phyloP scores from a whole-genome alignment of 2,113 vertebrate genomes.

The Leptodactylus fuscus region DNA sequence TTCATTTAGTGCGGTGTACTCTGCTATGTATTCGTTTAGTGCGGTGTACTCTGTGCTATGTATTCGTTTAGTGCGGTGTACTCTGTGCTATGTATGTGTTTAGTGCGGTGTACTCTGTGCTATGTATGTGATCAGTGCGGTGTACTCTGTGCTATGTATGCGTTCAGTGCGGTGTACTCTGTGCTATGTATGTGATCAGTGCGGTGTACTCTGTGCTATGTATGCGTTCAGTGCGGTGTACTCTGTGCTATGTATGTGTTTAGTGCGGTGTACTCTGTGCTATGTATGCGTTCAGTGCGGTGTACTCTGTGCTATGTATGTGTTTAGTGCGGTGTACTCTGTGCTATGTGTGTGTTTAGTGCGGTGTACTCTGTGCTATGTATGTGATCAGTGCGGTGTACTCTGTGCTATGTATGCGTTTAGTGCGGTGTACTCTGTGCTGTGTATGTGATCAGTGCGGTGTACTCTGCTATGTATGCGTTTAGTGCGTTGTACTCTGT shows the following conservation, averaged over 20 bases:
- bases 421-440: background rate
- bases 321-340: too few relatives aligned
- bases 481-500: background rate
- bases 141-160: background rate
- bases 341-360: too few relatives aligned
- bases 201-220: background rate
- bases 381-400: background rate
- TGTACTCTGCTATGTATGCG: background rate
- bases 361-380: background rate
- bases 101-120: background rate
- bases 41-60: background rate
- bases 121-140: background rate
- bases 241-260: background rate
- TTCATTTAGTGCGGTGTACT: too few relatives aligned
- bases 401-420: background rate
- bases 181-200: background rate
- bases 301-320: too few relatives aligned
- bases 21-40: background rate
- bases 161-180: background rate
- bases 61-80: background rate
- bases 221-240: background rate
- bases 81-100: background rate
- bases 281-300: too few relatives aligned
- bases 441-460: background rate
- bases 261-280: background rate